These are phyloP conservation scores for Cydia fagiglandana DNA, from an alignment of 1,140 invertebrate species.

Conservation along the genomic window DNA sequence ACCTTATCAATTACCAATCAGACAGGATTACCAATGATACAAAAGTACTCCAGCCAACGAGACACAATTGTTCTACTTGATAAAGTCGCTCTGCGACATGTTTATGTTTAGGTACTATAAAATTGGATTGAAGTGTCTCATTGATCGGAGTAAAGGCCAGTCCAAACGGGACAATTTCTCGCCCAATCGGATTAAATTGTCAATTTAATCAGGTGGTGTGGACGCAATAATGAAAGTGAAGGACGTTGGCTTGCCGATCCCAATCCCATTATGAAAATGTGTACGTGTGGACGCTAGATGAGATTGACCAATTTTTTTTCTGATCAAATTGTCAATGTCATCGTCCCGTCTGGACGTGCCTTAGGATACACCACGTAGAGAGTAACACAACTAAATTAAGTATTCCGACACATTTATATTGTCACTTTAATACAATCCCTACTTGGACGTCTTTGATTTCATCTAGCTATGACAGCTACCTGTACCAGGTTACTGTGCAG, in stretches of 20 bases:
- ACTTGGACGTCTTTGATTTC: constrained; percentile 70
- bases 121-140: not conserved
- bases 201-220: too few species aligned
- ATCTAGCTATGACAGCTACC: constrained; percentile 55
- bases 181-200: too few species aligned
- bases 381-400: constrained; percentile 35
- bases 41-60: not conserved
- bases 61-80: not conserved
- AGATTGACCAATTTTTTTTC: too few species aligned
- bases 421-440: constrained; percentile 61
- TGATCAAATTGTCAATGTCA: too few species aligned
- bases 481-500: constrained; percentile 15
- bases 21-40: not conserved
- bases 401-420: constrained; percentile 57
- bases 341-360: not conserved
- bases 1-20: constrained; percentile 18
- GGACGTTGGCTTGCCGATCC: too few species aligned
- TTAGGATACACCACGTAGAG: constrained; percentile 30
- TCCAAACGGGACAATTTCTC: too few species aligned
- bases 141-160: not conserved
- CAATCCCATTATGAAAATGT: too few species aligned
- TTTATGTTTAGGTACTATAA: too few species aligned
- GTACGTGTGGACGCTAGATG: too few species aligned
- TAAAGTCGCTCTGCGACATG: not conserved
- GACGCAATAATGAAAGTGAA: too few species aligned